Conservation (phyloP, 2,888 invertebrate species). For the Eucera pruinosa region DNA sequence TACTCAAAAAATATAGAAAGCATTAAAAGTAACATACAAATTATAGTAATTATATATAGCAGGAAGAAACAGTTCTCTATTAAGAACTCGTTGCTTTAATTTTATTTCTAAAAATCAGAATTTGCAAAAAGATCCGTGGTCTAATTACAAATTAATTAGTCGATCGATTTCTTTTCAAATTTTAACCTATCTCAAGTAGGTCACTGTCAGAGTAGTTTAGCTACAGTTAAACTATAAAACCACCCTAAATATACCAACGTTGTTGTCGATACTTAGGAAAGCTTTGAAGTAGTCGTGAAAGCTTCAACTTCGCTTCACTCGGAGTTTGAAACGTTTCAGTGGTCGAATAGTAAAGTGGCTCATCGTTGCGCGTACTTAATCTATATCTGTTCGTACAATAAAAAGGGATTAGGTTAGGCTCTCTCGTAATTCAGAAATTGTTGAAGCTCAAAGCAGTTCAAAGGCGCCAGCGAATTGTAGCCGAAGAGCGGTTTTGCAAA, state of each 20-base stretch:
- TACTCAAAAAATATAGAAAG: no score
- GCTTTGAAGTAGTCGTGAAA: conserved; percentile 57
- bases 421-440: not conserved
- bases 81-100: no score
- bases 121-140: no score
- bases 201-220: no score
- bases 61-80: no score
- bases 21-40: no score
- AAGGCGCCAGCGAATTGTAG: not conserved
- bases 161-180: no score
- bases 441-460: not conserved
- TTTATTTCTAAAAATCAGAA: no score
- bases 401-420: conserved; percentile 12
- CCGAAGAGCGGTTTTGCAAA: conserved; percentile 10
- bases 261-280: conserved; percentile 18
- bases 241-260: not conserved
- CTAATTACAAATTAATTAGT: no score
- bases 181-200: no score
- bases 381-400: conserved; percentile 14
- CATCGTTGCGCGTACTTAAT: conserved; percentile 41
- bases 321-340: conserved; percentile 46
- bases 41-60: no score
- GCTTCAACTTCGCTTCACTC: conserved; percentile 22
- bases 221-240: no score
- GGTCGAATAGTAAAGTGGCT: conserved; percentile 37